phyloP scores from a whole-genome alignment of 2,113 vertebrate genomes.

The Nerophis lumbriciformis region DNA sequence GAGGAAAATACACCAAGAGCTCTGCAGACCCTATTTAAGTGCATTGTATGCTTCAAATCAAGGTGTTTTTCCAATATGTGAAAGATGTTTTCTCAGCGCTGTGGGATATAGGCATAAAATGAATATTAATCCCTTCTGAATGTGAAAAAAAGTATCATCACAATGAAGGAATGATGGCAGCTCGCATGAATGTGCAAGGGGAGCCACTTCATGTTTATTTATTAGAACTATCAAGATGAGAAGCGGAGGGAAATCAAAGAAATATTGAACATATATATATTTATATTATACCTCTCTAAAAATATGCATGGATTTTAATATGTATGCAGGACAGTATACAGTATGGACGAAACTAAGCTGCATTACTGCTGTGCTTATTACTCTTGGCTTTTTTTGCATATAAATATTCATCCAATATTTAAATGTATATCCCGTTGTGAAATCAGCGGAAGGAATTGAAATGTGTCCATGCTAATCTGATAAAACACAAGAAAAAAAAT shows the following conservation, averaged over 20 bases:
- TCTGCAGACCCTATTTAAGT: constrained; percentile 2
- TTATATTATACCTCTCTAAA: constrained; percentile 32
- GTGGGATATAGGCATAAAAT: constrained; percentile 19
- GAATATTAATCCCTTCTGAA: constrained; percentile 46
- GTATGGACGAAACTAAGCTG: constrained; percentile 27
- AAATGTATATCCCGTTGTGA: constrained; percentile 12
- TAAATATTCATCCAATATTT: constrained; percentile 22
- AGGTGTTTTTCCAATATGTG: constrained; percentile 7
- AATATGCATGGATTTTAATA: constrained; percentile 30
- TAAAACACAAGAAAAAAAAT: constrained; percentile 13
- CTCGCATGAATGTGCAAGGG: constrained; percentile 33
- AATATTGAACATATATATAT: constrained; percentile 48
- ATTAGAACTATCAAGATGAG: constrained; percentile 56
- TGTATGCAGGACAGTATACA: constrained; percentile 43
- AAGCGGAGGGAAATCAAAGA: constrained; percentile 52
- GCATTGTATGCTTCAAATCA: constrained; percentile 5
- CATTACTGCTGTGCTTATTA: constrained; percentile 25
- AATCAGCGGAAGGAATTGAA: constrained; percentile 1
- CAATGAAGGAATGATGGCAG: constrained; percentile 41
- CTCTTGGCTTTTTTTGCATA: constrained; percentile 20
- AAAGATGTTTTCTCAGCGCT: constrained; percentile 23
- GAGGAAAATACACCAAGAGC: constrained; percentile 32
- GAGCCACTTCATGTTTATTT: constrained; percentile 64
- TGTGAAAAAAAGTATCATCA: constrained; percentile 43
- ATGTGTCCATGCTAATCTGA: constrained; percentile 10